Evolutionary conservation across 2,888 invertebrate species (phyloP), one percentile per base, ranked within the genome.

Genomic region (Dynastes maya): DNA sequence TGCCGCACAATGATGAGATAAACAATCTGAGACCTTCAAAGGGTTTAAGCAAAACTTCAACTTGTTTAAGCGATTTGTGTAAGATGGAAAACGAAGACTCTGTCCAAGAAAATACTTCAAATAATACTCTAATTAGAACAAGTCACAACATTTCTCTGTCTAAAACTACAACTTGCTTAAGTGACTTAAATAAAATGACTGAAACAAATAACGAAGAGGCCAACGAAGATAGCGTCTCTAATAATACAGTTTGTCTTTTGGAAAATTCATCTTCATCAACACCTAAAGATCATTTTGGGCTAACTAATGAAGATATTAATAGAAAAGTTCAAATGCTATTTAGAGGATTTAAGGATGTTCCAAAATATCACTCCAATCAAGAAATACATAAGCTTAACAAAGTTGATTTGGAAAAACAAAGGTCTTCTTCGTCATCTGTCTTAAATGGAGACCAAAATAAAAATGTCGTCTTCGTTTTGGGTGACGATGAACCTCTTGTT

Each of bases 401-500:
- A 61, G 27, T 61, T 0, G 40, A 74, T 40, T 27, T 74, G 2
- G 72, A 74, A 61, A 74, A 63, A 32, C 72, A 74, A 45, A 29
- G 72, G 45, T 74, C 72, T 37, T 58, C 27, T 2, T 72, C 72
- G 2, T 72, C 72, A 2, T 63, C 63, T 13, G 61, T 58, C 40
- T 13, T 74, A 11, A 11, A 37, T 29, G 45, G 32, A n/a, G 40
- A 58, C 37, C 58, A 58, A 61, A 61, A 58, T 61, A 72, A 89
- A 80, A 84, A 87, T 45, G 94, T 94, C 0, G 89, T 94, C 8
- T 95, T 95, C 86, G 93, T 94, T 3, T 86, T 95, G 67, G 94
- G 94, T 27, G 94, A 94, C 78, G 91, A 94, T 84, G 94, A 94
- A 81, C 91, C 92, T 83, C 86, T 94, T 55, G 90, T 94, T 2